Evolutionary conservation across 1,140 invertebrate species (phyloP), one percentile per base, ranked within the genome.

Genomic region (Nasonia vitripennis): DNA sequence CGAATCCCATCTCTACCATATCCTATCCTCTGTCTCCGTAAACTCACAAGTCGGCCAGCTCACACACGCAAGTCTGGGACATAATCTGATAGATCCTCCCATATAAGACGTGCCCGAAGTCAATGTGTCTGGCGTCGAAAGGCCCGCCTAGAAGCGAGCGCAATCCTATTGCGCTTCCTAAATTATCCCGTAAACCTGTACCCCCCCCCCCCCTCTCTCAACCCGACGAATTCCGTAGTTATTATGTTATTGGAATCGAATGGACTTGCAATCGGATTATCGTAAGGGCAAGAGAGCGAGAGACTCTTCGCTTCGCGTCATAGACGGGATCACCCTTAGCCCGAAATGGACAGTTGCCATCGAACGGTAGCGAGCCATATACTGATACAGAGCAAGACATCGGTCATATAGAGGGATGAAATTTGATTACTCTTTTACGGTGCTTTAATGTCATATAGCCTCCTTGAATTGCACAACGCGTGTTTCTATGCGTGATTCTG

Each of bases 191-290:
- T 37, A 45, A 62, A 75, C 70, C 31, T 67, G 14, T 37, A 31
- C 2, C 23, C 45, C 9, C 1, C 20, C 84, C 78, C 81, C 86
- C 41, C 0, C 1, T 45, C 34, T 37, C 34, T 37, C 34, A 37
- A 37, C 86, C 84, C 88, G 88, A 88, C 83, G 85, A 89, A 89
- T 90, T 90, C 81, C 82, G 73, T 51, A 89, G 87, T 89, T 89
- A 89, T 91, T 88, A 87, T 88, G 89, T 89, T 89, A 89, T 89
- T 87, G 88, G 87, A 91, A 90, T 90, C 89, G 88, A 91, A 89
- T 89, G 87, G 87, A 79, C 85, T 78, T 20, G 67, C 55, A 89
- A 90, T 90, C 88, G 88, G 88, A 89, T 91, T 90, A 91, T 87
- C 86, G 86, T 77, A 81, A 87, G 85, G 87, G 86, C 86, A 86